Conservation (phyloP, 2,797 vertebrate genomes). For the Paramormyrops hopkinsi region DNA sequence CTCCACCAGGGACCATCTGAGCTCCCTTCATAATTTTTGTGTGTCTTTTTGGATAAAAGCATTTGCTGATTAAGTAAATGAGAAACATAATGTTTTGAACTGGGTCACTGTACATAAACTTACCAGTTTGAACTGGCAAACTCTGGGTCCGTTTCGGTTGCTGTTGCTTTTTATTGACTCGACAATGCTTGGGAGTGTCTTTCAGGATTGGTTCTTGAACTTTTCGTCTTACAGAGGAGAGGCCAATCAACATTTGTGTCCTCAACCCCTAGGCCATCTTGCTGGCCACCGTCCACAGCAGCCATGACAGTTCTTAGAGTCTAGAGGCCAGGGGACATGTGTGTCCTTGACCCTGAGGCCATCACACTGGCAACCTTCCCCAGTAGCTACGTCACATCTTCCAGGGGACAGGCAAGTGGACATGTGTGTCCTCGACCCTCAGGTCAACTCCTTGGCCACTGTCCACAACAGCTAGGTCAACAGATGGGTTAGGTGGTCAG, state of each 20-base stretch:
- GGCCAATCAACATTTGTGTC: neutral
- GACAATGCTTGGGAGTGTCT: neutral
- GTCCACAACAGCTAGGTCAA: neutral
- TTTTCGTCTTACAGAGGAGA: neutral
- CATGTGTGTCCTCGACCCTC: neutral
- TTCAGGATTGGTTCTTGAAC: neutral
- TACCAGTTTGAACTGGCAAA: neutral
- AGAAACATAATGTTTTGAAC: neutral
- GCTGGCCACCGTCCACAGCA: neutral
- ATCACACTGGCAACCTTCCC: neutral
- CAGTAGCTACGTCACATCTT: neutral
- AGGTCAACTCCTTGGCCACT: neutral
- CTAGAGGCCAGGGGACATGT: neutral
- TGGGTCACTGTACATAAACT: neutral
- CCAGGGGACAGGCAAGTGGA: neutral
- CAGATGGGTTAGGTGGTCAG: constrained; percentile 3
- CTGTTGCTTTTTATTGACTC: neutral
- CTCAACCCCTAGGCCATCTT: neutral
- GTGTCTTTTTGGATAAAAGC: neutral
- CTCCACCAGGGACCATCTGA: neutral
- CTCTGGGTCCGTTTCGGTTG: neutral
- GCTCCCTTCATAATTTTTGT: neutral
- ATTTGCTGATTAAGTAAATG: neutral
- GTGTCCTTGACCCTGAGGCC: neutral
- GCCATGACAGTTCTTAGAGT: neutral